Evolutionary conservation across 2,888 invertebrate genomes (phyloP), one percentile per base, ranked within the genome.

Genomic region (Serripes groenlandicus): DNA sequence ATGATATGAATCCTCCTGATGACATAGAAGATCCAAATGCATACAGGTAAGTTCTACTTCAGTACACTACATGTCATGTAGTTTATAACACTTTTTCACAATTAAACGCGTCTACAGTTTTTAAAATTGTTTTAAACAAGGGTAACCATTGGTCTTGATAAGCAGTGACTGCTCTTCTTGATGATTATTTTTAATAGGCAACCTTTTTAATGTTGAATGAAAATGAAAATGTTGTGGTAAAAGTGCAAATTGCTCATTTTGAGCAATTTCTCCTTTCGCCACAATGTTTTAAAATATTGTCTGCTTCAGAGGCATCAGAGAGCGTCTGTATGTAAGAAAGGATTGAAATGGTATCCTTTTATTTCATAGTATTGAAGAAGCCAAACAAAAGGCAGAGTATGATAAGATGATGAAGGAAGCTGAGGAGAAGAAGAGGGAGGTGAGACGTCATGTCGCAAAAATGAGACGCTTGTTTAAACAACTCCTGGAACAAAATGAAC

Each of bases 11-110:
- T 62, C 60, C 85, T 35, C 89, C 91, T 64, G 93, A 93, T 86
- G 95, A 95, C 80, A 94, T 95, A 83, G 93, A 93, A 62, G 94
- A 94, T 87, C 93, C 93, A 32, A 90, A 91, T 73, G 94, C 94
- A 30, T 94, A 94, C 92, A 93, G 93, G 93, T 93, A 85, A 77
- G n/a, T 9, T 35, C 21, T 7, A 56, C 15, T 7, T 58, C 15
- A n/a, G n/a, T n/a, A n/a, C n/a, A n/a, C n/a, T n/a, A n/a, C n/a
- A n/a, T n/a, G n/a, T n/a, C n/a, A n/a, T n/a, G n/a, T n/a, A n/a
- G n/a, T n/a, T n/a, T n/a, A n/a, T n/a, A n/a, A n/a, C n/a, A n/a
- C n/a, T n/a, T n/a, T n/a, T n/a, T n/a, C n/a, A n/a, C n/a, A n/a
- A n/a, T n/a, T n/a, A n/a, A n/a, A n/a, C n/a, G n/a, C n/a, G n/a